Evolutionary conservation across 2,113 vertebrate genomes (phyloP).

Genomic region (Alexandromys fortis): DNA sequence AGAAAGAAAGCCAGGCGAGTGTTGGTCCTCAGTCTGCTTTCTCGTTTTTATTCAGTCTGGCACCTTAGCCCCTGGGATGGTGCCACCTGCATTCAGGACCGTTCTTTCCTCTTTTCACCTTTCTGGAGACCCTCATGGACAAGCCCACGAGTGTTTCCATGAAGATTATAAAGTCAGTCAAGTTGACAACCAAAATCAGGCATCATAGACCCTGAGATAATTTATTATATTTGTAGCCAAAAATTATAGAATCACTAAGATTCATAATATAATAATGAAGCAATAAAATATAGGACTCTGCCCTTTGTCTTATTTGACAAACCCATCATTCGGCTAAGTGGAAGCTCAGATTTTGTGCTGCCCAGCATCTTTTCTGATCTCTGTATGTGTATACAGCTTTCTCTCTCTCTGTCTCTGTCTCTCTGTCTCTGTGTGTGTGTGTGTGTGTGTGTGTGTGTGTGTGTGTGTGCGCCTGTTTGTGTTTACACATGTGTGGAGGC

Average conservation of each 20-base stretch:
- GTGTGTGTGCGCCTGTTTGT: background rate
- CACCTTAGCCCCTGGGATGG: background rate
- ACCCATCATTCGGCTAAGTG: background rate
- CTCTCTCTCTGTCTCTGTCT: too few relatives aligned
- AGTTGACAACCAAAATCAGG: background rate
- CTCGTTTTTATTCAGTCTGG: background rate
- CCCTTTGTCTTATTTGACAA: background rate
- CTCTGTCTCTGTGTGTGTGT: too few relatives aligned
- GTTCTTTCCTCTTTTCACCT: too few relatives aligned
- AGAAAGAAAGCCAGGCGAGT: background rate
- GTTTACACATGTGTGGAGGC: background rate
- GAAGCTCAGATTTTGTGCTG: background rate
- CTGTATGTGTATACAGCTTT: background rate
- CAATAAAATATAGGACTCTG: background rate
- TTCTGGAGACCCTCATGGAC: background rate
- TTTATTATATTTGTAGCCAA: constrained; percentile 27
- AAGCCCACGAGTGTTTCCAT: background rate
- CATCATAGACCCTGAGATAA: background rate
- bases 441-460: too few relatives aligned
- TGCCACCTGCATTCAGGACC: background rate
- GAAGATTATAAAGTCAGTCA: background rate
- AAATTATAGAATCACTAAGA: background rate
- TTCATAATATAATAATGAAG: constrained; percentile 19
- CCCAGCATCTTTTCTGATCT: background rate
- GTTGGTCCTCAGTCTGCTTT: background rate